Percentiles rank a stretch among this genome's conserved stretches.
phyloP scores from a whole-genome alignment of 2,888 invertebrate genomes.

The Sylvicola fuscatus region DNA sequence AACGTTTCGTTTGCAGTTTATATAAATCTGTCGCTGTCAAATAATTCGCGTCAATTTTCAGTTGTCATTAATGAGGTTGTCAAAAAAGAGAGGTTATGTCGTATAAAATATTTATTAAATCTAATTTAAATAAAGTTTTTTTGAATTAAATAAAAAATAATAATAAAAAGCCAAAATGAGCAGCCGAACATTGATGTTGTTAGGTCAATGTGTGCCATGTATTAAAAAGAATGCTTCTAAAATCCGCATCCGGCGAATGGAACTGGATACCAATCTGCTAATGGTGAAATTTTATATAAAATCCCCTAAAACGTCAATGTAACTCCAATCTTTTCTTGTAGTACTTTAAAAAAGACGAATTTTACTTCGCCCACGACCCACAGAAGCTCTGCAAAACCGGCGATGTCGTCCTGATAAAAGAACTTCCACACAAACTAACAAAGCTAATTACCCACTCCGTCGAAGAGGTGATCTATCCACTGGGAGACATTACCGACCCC shows the following conservation, averaged over 20 bases:
- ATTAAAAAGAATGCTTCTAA: slow-evolving; percentile 58
- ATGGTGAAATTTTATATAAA: slow-evolving; percentile 37
- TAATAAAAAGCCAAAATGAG: slow-evolving; percentile 29
- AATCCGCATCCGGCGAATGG: slow-evolving; percentile 52
- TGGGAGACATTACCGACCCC: slow-evolving; percentile 75
- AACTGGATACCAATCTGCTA: slow-evolving; percentile 50
- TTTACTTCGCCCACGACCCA: slow-evolving; percentile 60
- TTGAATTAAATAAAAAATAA: slow-evolving; percentile 19
- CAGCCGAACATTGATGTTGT: slow-evolving; percentile 31
- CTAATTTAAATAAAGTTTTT: too few relatives aligned
- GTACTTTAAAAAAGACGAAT: slow-evolving; percentile 59
- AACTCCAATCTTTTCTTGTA: slow-evolving; percentile 23
- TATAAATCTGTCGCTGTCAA: too few relatives aligned
- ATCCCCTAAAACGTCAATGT: too few relatives aligned
- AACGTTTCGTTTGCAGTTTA: too few relatives aligned
- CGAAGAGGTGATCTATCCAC: slow-evolving; percentile 54
- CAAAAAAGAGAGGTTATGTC: too few relatives aligned
- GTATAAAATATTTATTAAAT: too few relatives aligned
- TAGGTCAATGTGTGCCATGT: slow-evolving; percentile 64
- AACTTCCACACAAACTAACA: slow-evolving; percentile 48
- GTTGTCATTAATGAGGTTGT: too few relatives aligned
- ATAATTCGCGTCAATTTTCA: too few relatives aligned
- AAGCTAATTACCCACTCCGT: slow-evolving; percentile 61
- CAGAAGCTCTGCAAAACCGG: slow-evolving; percentile 56
- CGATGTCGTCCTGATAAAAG: slow-evolving; percentile 51